Conservation (phyloP, 2,797 vertebrate genomes). For the Enteromius argenteus region DNA sequence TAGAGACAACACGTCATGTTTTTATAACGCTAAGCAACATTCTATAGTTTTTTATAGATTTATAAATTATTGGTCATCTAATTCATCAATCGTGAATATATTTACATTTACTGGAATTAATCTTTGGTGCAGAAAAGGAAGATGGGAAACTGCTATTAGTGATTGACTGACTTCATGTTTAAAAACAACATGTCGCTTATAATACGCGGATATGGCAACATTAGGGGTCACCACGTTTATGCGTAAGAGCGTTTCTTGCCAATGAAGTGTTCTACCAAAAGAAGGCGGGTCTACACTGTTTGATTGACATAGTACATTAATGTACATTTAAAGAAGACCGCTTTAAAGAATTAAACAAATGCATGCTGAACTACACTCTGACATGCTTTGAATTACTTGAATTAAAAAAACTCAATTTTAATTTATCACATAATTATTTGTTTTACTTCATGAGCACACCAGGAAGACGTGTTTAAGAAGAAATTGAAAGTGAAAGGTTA, state of each 20-base stretch:
- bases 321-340: neutral
- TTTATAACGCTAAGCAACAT: neutral
- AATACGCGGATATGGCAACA: constrained; percentile 1
- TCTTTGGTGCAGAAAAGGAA: neutral
- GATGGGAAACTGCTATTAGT: neutral
- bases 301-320: neutral
- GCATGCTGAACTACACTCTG: neutral
- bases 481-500: constrained; percentile 16
- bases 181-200: neutral
- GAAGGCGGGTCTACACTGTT: constrained; percentile 1
- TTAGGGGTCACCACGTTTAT: neutral
- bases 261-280: constrained; percentile 2
- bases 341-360: neutral
- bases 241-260: neutral
- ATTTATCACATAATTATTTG: neutral
- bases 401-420: neutral
- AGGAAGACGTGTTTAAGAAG: constrained; percentile 10
- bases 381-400: neutral
- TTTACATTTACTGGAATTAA: neutral
- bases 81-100: neutral
- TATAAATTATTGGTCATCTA: neutral
- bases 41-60: neutral
- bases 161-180: neutral
- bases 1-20: neutral
- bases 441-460: neutral